Base-by-base conservation (phyloP, 2,113 vertebrate species). In the Indicator indicator region DNA sequence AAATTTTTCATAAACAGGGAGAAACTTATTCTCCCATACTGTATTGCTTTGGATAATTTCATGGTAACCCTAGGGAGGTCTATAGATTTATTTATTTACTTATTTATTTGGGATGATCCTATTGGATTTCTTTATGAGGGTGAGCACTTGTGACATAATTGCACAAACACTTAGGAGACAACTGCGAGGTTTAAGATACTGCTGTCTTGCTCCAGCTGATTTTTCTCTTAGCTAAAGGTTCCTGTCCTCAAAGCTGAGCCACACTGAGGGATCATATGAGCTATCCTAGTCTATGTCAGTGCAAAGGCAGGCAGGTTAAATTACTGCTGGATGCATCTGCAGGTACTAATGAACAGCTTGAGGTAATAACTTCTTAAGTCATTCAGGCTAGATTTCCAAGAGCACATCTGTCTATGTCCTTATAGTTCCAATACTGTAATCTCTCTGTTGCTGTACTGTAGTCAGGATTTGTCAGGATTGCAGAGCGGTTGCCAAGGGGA, bases 401-500 rank as follows among this genome's bases (percentile, higher is more conserved):
- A 91, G n/a, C 92, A 91, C 78, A 89, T 96, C 84, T 95, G 81
- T 92, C 77, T 91, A 24, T 93, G 89, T 87, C 87, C 85, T 93
- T 94, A 26, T 59, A 95, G 85, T 78, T 83, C 56, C 64, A 85
- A 27, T 69, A 70, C 71, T 91, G 89, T 18, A 86, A 88, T 88
- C 65, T 89, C 65, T 82, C 83, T 67, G 2, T 52, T 63, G 76
- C 80, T 77, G 33, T 88, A n/a, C 82, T 74, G 52, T 63, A 50
- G 38, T 86, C 55, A 89, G 73, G 74, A 69, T 94, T 84, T 92
- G 63, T 86, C 50, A 93, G 81, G 59, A 21, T 50, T 58, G 50
- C 59, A 89, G 63, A 82, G 14, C 30, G 74, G 33, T 85, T 92
- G 93, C 71, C 72, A 76, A n/a, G 71, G 59, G 67, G 42, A 85